Evolutionary conservation across 2,888 invertebrate species (phyloP), one percentile per base, ranked within the genome.

Genomic region (Microdon myrmicae): DNA sequence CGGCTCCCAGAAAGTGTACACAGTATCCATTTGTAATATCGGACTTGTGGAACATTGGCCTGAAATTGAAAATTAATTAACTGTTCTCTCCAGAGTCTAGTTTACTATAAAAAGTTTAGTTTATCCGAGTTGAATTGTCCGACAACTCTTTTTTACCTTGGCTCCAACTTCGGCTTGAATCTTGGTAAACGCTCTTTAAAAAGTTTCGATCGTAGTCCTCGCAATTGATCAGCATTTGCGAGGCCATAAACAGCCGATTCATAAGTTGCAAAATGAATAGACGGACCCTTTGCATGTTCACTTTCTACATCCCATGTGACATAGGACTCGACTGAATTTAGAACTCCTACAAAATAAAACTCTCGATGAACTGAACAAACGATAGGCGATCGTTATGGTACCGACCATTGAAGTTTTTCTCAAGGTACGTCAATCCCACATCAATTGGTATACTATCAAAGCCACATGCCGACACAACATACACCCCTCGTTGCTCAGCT

Each of bases 401-500:
- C 38, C 14, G 32, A 66, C 66, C 92, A 64, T 84, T 83, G 73
- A 94, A 94, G 71, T 92, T 84, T 67, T 90, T 81, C 72, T 90
- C 86, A 23, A 92, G 81, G 76, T 84, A 93, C n/a, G 89, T 79
- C 0, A 90, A 80, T 1, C 96, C 96, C 80, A 96, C 80, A 74
- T 98, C 97, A 35, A 87, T 84, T 8, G 96, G 96, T 67, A 97
- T 88, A 72, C 92, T 90, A 79, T 96, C 97, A 77, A 92, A 91
- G 19, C 97, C 97, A 80, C 96, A 96, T 1, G 95, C 90, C 69
- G 92, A 93, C 17, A 98, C 81, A 5, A 97, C 82, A 78, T 90
- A 95, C 3, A 94, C 85, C 8, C 89, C 89, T 5, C 89, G 88
- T 69, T 91, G 86, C 71, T 86, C 81, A 0, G 94, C 94, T 25